Base-by-base conservation (phyloP, 2,113 vertebrate species). In the Choloepus hoffmanni region DNA sequence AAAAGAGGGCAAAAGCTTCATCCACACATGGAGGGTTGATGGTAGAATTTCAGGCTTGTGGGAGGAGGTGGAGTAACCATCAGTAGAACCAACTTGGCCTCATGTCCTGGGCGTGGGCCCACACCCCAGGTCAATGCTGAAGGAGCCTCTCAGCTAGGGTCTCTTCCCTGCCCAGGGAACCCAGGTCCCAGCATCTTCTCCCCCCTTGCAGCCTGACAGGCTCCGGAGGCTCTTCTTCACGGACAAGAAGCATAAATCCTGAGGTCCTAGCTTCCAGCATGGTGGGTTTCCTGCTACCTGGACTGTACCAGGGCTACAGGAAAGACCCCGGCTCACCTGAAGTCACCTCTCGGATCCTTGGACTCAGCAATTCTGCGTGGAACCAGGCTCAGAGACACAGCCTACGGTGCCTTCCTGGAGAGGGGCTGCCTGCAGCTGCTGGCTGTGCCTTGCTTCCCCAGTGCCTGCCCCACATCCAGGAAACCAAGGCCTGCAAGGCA, bases 181-280 rank as follows among this genome's bases (percentile, higher is more conserved):
- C 68, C n/a, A n/a, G 43, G 19, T 36, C 30, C 58, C 45, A 79
- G 73, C 40, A 9, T 36, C 33, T 73, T 24, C 50, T 72, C 43
- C 43, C 28, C 76, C 48, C 48, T 97, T 93, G 58, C 98, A 99
- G 99, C 98, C 97, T 53, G 98, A 99, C 67, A 99, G 98, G 96
- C 98, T 98, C 98, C 98, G 98, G 96, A 98, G 98, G 95, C 97
- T 99, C 85, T 98, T 98, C 96, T 98, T 98, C 90, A 96, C 98
- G 0, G 98, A 99, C 7, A 97, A 92, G 97, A 99, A 98, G 98
- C 98, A 96, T 96, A 99, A 98, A 96, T 97, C 65, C 84, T 98
- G 97, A 98, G 14, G 8, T 26, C 65, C 70, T 1, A 26, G 33
- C 53, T 23, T 16, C n/a, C 24, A 3, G 74, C 21, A 3, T 43